These are phyloP conservation scores for Peromyscus aztecus DNA, from an alignment of 2,797 vertebrate genomes.

Conservation along the genomic window DNA sequence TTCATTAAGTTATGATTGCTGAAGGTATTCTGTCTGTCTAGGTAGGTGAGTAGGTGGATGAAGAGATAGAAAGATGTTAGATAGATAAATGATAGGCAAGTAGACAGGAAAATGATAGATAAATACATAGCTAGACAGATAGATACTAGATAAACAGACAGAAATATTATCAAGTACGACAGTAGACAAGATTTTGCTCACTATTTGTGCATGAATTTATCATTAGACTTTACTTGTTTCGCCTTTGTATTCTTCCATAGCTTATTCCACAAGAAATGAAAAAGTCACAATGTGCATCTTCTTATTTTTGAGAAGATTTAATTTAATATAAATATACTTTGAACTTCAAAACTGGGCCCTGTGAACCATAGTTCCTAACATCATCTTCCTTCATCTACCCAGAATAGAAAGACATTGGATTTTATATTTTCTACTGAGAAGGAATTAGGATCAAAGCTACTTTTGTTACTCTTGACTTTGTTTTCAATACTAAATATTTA, in stretches of 20 bases:
- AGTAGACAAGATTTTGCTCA: conserved; percentile 21
- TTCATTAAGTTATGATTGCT: conserved; percentile 4
- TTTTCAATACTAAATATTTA: conserved; percentile 27
- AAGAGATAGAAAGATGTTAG: neutral
- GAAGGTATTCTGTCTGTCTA: neutral
- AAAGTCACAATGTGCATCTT: neutral
- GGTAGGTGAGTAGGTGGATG: neutral
- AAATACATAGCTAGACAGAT: neutral
- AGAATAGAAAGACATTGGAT: neutral
- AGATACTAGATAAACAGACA: neutral
- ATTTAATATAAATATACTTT: conserved; percentile 36
- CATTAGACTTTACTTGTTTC: conserved; percentile 10
- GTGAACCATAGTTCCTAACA: neutral
- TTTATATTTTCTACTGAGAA: conserved; percentile 42
- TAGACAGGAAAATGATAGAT: neutral
- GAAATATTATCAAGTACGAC: neutral
- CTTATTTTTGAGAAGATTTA: neutral
- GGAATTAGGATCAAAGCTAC: neutral
- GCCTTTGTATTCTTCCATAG: neutral
- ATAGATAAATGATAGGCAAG: neutral
- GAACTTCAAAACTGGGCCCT: neutral
- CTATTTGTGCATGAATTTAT: neutral
- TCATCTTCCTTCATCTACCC: neutral
- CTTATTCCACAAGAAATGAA: neutral
- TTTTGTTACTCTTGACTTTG: neutral